Evolutionary conservation across 1,140 invertebrate genomes (phyloP).

Genomic region (Drosophila cardini): DNA sequence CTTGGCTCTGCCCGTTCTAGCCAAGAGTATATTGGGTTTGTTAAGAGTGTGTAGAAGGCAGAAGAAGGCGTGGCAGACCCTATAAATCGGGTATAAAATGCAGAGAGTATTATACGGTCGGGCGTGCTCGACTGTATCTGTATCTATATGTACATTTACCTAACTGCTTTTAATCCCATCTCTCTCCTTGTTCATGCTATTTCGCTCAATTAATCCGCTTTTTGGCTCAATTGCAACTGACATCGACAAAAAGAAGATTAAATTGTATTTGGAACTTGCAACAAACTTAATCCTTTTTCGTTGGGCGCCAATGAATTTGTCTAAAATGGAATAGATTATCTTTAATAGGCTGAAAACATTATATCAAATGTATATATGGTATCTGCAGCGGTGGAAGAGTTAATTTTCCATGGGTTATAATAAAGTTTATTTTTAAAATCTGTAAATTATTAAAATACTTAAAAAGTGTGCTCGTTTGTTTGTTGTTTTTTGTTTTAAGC

Average conservation of each 20-base stretch:
- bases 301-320: constrained; percentile 11
- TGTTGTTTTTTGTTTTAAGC: constrained; percentile 13
- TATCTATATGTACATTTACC: constrained; percentile 7
- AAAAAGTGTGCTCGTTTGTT: constrained; percentile 15
- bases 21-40: no score
- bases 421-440: not conserved
- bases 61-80: no score
- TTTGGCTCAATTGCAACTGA: constrained; percentile 38
- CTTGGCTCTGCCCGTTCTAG: constrained; percentile 9
- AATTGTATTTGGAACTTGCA: constrained; percentile 5
- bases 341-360: constrained; percentile 10
- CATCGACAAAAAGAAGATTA: constrained; percentile 43
- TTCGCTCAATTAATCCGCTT: constrained; percentile 32
- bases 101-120: no score
- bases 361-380: not conserved
- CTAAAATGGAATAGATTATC: constrained; percentile 18
- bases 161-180: constrained; percentile 24
- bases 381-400: constrained; percentile 1
- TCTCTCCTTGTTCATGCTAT: constrained; percentile 6
- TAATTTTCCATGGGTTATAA: constrained; percentile 1
- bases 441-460: not conserved
- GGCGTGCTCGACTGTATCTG: constrained; percentile 13
- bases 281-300: constrained; percentile 1
- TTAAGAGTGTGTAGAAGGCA: not conserved
- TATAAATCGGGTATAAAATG: no score